These are phyloP conservation scores for Mellilla xanthometata DNA, from an alignment of 2,888 invertebrate genomes.

Conservation along the genomic window DNA sequence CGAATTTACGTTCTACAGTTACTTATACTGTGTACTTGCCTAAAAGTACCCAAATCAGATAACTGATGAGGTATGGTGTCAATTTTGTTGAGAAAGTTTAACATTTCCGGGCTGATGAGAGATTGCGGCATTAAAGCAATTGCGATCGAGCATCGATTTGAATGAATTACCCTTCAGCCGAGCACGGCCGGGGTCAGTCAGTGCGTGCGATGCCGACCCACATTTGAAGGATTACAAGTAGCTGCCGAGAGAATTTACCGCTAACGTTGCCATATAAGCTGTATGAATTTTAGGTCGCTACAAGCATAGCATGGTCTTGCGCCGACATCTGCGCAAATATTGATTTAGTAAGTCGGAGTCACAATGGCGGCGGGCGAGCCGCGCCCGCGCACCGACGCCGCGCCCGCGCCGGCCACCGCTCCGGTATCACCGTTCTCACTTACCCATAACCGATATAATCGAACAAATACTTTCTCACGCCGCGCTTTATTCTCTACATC, in stretches of 20 bases:
- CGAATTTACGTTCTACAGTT: too few species aligned
- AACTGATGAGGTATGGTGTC: too few species aligned
- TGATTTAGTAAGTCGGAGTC: conserved; percentile 79
- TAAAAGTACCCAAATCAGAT: too few species aligned
- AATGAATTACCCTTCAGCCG: conserved; percentile 69
- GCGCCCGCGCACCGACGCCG: conserved; percentile 37
- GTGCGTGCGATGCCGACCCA: conserved; percentile 78
- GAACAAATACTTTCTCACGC: conserved; percentile 46
- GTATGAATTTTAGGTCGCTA: conserved; percentile 82
- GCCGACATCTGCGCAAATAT: conserved; percentile 82
- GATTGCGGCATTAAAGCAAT: conserved; percentile 33
- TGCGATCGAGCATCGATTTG: conserved; percentile 54
- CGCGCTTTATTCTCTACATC: conserved; percentile 6
- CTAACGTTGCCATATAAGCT: conserved; percentile 81
- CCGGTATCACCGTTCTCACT: conserved; percentile 47
- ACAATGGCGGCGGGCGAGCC: conserved; percentile 61
- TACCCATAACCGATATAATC: conserved; percentile 45
- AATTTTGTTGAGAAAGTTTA: not conserved
- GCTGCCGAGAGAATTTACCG: conserved; percentile 81
- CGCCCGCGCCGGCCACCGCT: conserved; percentile 29
- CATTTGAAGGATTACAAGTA: conserved; percentile 81
- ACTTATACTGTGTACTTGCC: too few species aligned
- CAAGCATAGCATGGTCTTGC: conserved; percentile 79
- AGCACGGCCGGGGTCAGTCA: conserved; percentile 67
- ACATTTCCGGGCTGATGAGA: conserved; percentile 5